Evolutionary conservation across 2,797 vertebrate species (phyloP).

Genomic region (Anniella stebbinsi): DNA sequence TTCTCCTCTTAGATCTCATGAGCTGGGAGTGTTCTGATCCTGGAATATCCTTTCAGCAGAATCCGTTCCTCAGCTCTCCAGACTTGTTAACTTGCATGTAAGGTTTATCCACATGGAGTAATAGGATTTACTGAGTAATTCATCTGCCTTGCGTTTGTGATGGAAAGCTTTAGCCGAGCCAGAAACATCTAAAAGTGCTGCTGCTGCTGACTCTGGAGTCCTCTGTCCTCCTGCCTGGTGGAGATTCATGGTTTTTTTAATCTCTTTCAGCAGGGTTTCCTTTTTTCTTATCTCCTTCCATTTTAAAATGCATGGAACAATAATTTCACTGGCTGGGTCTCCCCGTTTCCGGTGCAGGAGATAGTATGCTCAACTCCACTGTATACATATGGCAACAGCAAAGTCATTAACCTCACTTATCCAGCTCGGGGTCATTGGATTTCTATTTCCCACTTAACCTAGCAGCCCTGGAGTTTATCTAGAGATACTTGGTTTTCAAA

Average conservation of each 20-base stretch:
- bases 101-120: conserved; percentile 81
- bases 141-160: conserved; percentile 75
- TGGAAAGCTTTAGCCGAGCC: conserved; percentile 74
- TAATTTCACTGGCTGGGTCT: conserved; percentile 49
- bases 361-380: conserved; percentile 51
- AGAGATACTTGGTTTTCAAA: conserved; percentile 52
- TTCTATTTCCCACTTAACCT: conserved; percentile 76
- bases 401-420: conserved; percentile 70
- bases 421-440: conserved; percentile 69
- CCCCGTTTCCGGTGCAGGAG: conserved; percentile 57
- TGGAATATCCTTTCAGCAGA: conserved; percentile 73
- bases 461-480: conserved; percentile 72
- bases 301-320: conserved; percentile 56
- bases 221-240: conserved; percentile 44
- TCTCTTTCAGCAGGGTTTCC: conserved; percentile 62
- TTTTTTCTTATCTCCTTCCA: conserved; percentile 14
- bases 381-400: conserved; percentile 52
- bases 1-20: conserved; percentile 64
- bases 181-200: conserved; percentile 75
- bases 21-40: conserved; percentile 73
- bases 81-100: conserved; percentile 77
- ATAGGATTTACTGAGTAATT: conserved; percentile 83
- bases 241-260: conserved; percentile 70
- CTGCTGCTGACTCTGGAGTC: conserved; percentile 56
- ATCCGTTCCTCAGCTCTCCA: conserved; percentile 73